Conservation (phyloP, 2,888 invertebrate genomes). For the Thera britannica region DNA sequence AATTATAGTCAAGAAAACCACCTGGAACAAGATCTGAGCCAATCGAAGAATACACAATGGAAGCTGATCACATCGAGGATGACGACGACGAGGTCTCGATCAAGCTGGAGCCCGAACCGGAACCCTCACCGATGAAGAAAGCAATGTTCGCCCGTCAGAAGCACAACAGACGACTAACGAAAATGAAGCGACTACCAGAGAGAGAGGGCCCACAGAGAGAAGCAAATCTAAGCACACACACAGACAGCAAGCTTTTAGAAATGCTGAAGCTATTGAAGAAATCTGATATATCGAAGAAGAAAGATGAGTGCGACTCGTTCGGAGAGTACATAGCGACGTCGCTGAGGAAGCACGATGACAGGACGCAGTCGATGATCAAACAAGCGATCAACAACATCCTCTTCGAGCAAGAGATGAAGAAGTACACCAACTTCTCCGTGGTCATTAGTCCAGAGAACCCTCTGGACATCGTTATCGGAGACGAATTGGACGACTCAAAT, state of each 20-base stretch:
- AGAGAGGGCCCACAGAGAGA: conserved; percentile 30
- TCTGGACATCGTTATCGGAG: conserved; percentile 12
- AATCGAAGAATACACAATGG: conserved; percentile 12
- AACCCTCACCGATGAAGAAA: conserved; percentile 22
- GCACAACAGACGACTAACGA: conserved; percentile 27
- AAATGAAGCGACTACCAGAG: conserved; percentile 37
- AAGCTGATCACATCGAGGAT: conserved; percentile 28
- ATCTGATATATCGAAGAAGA: conserved; percentile 59
- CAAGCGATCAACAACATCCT: conserved; percentile 79
- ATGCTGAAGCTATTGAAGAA: conserved; percentile 57
- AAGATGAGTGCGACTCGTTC: conserved; percentile 77
- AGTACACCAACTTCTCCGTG: conserved; percentile 48
- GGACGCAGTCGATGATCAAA: conserved; percentile 76
- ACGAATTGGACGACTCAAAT: conserved; percentile 11
- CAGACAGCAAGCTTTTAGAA: conserved; percentile 57
- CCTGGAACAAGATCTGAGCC: conserved; percentile 9
- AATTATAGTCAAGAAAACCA: conserved; percentile 4
- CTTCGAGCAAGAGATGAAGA: conserved; percentile 80
- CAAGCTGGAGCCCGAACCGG: conserved; percentile 56
- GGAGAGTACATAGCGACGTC: conserved; percentile 78
- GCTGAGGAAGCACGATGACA: conserved; percentile 74
- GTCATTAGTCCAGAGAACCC: conserved; percentile 23
- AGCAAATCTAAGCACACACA: conserved; percentile 18
- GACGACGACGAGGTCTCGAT: conserved; percentile 52
- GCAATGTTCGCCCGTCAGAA: conserved; percentile 14